Percentiles rank a stretch among this genome's conserved stretches.
These are phyloP conservation scores for Luffia ferchaultella DNA, from an alignment of 2,888 invertebrate genomes.

Conservation along the genomic window DNA sequence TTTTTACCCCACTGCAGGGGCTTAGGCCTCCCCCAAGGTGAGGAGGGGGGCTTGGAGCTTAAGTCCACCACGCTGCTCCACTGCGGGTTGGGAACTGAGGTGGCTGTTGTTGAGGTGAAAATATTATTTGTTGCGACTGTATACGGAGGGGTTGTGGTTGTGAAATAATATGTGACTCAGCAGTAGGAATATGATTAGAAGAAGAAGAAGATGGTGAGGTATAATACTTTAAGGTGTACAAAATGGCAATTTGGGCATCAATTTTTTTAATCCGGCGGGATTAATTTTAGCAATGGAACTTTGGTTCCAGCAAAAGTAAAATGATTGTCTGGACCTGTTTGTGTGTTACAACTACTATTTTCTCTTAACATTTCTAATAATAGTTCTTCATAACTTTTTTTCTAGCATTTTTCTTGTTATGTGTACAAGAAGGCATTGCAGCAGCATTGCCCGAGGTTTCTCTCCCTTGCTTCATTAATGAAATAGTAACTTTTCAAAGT, in stretches of 20 bases:
- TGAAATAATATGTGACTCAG: conserved; percentile 5
- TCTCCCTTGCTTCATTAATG: conserved; percentile 10
- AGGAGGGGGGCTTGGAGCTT: no score
- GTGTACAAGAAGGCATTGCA: conserved; percentile 8
- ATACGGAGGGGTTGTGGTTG: not conserved
- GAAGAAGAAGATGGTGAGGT: conserved; percentile 8
- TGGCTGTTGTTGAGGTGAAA: conserved; percentile 8
- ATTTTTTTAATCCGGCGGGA: conserved; percentile 10
- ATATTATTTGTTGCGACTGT: not conserved
- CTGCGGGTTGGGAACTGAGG: no score
- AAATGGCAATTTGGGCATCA: conserved; percentile 11
- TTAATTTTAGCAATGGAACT: conserved; percentile 10
- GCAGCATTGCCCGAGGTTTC: conserved; percentile 9
- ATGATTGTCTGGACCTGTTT: conserved; percentile 10
- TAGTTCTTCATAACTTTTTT: conserved; percentile 8
- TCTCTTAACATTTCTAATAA: conserved; percentile 9
- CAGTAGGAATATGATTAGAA: conserved; percentile 9
- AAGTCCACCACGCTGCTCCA: no score
- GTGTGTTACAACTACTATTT: conserved; percentile 7
- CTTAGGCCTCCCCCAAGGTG: no score
- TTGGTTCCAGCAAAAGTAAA: conserved; percentile 8
- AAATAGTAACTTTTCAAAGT: conserved; percentile 10
- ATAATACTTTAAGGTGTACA: conserved; percentile 11
- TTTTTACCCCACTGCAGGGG: no score
- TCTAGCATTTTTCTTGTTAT: conserved; percentile 8